phyloP scores from a whole-genome alignment of 2,113 vertebrate genomes.

The Rhagologus leucostigma region DNA sequence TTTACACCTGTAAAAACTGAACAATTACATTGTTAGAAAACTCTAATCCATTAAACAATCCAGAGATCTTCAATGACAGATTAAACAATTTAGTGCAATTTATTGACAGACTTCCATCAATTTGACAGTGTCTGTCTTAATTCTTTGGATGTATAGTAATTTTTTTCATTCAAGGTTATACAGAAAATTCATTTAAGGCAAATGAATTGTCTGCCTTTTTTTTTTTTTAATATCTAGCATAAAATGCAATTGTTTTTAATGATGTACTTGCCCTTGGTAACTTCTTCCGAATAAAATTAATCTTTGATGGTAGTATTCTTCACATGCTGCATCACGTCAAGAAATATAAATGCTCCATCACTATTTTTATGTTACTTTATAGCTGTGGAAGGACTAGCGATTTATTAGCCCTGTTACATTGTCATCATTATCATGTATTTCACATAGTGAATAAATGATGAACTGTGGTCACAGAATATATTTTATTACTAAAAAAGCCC shows the following conservation, averaged over 20 bases:
- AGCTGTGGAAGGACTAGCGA: not conserved
- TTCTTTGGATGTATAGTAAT: not conserved
- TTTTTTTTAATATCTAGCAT: not conserved
- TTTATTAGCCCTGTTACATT: slow-evolving; percentile 10
- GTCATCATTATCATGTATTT: not conserved
- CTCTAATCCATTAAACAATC: not conserved
- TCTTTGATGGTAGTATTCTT: not conserved
- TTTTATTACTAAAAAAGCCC: not conserved
- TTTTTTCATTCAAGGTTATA: not conserved
- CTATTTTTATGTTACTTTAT: not conserved
- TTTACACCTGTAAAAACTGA: not conserved
- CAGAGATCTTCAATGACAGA: not conserved
- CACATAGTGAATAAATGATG: not conserved
- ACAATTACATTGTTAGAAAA: not conserved
- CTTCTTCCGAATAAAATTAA: slow-evolving; percentile 19
- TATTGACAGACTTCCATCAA: not conserved
- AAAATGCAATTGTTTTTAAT: not conserved
- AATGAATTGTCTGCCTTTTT: not conserved
- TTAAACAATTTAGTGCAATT: not conserved
- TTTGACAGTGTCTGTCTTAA: not conserved
- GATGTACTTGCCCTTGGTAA: not conserved
- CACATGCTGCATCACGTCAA: not conserved
- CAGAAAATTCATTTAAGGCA: not conserved
- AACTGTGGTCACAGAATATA: not conserved
- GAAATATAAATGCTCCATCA: not conserved